Conservation (phyloP, 2,888 invertebrate species). For the Papilio demoleus region DNA sequence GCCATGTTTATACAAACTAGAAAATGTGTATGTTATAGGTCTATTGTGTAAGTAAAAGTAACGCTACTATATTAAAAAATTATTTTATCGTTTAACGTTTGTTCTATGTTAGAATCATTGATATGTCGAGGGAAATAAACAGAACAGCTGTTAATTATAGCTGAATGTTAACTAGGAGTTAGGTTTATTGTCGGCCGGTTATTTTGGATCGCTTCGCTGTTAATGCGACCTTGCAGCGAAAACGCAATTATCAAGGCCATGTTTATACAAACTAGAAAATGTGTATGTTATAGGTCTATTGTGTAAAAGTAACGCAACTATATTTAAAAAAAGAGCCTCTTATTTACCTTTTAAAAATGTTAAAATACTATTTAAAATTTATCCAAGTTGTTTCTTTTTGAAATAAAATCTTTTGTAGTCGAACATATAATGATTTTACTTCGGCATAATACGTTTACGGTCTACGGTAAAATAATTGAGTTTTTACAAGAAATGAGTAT, state of each 20-base stretch:
- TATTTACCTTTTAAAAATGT: no score
- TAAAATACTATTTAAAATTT: no score
- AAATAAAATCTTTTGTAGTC: slow-evolving; percentile 5
- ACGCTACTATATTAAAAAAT: no score
- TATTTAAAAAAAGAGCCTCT: no score
- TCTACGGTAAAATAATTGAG: not conserved
- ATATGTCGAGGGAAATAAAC: not conserved
- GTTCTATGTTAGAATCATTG: not conserved
- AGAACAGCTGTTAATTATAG: slow-evolving; percentile 20
- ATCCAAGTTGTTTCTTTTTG: not conserved
- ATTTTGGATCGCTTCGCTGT: slow-evolving; percentile 23
- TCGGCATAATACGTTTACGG: not conserved
- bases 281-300: not conserved
- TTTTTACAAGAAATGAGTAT: slow-evolving; percentile 20
- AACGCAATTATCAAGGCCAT: slow-evolving; percentile 31
- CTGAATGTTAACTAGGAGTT: slow-evolving; percentile 14
- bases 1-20: slow-evolving; percentile 12
- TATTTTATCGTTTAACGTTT: no score
- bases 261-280: slow-evolving; percentile 12
- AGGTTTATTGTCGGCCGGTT: slow-evolving; percentile 17
- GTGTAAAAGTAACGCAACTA: no score
- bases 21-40: slow-evolving; percentile 2
- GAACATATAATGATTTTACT: not conserved
- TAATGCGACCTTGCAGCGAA: slow-evolving; percentile 27
- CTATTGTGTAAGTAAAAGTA: no score